phyloP scores from a whole-genome alignment of 2,797 vertebrate species.

The Manis javanica region DNA sequence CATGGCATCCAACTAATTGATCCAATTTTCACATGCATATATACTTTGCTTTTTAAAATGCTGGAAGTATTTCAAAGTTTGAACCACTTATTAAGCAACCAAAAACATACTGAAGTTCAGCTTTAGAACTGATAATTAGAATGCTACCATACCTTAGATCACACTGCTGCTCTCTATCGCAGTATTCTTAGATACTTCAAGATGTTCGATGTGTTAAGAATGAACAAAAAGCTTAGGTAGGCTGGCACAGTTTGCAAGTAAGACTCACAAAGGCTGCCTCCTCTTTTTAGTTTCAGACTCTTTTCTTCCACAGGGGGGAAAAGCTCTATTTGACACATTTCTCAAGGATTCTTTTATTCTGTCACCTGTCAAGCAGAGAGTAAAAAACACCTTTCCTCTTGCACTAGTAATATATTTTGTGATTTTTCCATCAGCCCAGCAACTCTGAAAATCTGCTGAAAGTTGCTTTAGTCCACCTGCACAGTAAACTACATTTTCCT shows the following conservation, averaged over 20 bases:
- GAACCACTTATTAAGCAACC: slow-evolving; percentile 46
- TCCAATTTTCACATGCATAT: background rate
- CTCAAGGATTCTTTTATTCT: slow-evolving; percentile 73
- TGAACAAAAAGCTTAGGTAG: slow-evolving; percentile 56
- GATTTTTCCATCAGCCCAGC: slow-evolving; percentile 57
- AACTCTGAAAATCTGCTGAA: slow-evolving; percentile 57
- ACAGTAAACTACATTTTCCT: background rate
- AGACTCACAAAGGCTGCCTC: slow-evolving; percentile 55
- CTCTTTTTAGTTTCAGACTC: slow-evolving; percentile 36
- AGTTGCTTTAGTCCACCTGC: background rate
- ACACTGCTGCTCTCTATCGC: background rate
- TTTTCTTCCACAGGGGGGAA: slow-evolving; percentile 37
- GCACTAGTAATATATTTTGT: slow-evolving; percentile 62
- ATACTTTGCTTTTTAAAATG: background rate
- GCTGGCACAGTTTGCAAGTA: slow-evolving; percentile 40
- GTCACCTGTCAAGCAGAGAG: slow-evolving; percentile 66
- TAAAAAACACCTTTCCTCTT: slow-evolving; percentile 62
- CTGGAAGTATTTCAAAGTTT: slow-evolving; percentile 44
- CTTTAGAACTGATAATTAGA: slow-evolving; percentile 57
- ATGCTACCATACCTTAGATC: background rate
- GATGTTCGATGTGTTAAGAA: background rate
- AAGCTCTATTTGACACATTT: slow-evolving; percentile 53
- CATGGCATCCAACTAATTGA: background rate
- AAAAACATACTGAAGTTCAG: slow-evolving; percentile 27
- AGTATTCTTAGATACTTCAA: slow-evolving; percentile 40